Evolutionary conservation across 2,113 vertebrate species (phyloP), one percentile per base, ranked within the genome.

Genomic region (Mus pahari): DNA sequence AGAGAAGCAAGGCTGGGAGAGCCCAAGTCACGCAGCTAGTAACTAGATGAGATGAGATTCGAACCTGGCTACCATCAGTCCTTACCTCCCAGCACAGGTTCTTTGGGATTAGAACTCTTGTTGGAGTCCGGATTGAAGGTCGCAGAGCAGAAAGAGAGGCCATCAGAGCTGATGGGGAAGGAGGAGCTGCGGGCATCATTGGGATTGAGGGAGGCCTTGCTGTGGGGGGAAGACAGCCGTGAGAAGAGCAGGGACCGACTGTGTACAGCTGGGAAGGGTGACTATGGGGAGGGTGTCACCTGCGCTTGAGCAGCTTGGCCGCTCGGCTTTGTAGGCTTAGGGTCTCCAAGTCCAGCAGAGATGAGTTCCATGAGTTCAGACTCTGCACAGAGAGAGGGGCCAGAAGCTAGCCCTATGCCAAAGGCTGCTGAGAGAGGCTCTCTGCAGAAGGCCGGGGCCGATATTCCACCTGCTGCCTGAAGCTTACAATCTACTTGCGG

Each of bases 321-420:
- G 99, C 99, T 94, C 97, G 98, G 90, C 99, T 98, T 84, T 99
- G 99, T 42, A 99, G 98, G 70, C 98, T 98, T 39, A 98, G 64
- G 0, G 98, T 98, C 60, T 99, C 99, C 36, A 98, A 94, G 79
- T 99, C 99, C 45, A 98, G 97, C 50, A 98, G 95, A 26, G 98
- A 98, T 4, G 95, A 96, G 71, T 99, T 98, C 55, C 98, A 99
- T 0, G 68, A 98, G 96, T 87, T 93, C 82, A 98, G 98, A 82
- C 55, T 98, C 95, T 97, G 66, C 33, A 50, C 58, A 94, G 82
- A 22, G 9, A 94, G 26, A 92, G 39, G 60, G 86, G 70, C 86
- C 79, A 91, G 73, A 94, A 39, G 55, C 70, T 64, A 68, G 70
- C 3, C n/a, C 36, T 5, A 33, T n/a, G 3, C 2, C 62, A 82